Base-by-base conservation (phyloP, 2,888 invertebrate species). In the Tenthredo scrophulariae region DNA sequence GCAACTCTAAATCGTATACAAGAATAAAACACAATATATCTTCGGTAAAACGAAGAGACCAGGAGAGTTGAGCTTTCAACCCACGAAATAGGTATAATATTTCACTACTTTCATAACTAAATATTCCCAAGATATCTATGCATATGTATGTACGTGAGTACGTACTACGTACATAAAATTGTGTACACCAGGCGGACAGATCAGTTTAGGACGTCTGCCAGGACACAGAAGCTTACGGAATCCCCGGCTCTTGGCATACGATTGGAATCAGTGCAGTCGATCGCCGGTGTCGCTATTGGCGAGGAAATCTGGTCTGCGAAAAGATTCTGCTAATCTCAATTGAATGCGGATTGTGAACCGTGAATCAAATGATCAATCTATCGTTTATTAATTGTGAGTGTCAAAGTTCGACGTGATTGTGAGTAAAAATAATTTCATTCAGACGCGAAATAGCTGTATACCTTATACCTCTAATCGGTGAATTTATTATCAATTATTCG, bases 161-260 rank as follows among this genome's bases (percentile, higher is more conserved):
- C 26, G 26, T 75, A 10, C 37, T 80, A 80, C 4, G 33, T 79
- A 62, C n/a, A 26, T n/a, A 29, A 15, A 22, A 22, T n/a, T 26
- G 72, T 77, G 9, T 77, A 54, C 62, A 62, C 6, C 40, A 40
- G 62, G 3, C 37, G 62, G 46, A 80, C 62, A 40, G 62, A n/a
- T 37, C 22, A 43, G 43, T 80, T 84, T 50, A 80, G 84, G 67
- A 80, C 33, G 75, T 58, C 22, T 79, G 84, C 84, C 84, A 84
- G 84, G 84, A 84, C 33, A 46, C 62, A 37, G 46, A 43, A 67
- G n/a, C 37, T 65, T 26, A 80, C 62, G 50, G 79, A 80, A 84
- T 84, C 65, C 37, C 80, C 50, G 10, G 50, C 79, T 67, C 22
- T 80, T 84, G 84, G 84, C 84, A 84, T 50, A 37, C 84, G 50